Percentiles rank a stretch among this genome's conserved stretches.
Conservation (phyloP, 1,140 invertebrate genomes). For the Trichoplusia ni region DNA sequence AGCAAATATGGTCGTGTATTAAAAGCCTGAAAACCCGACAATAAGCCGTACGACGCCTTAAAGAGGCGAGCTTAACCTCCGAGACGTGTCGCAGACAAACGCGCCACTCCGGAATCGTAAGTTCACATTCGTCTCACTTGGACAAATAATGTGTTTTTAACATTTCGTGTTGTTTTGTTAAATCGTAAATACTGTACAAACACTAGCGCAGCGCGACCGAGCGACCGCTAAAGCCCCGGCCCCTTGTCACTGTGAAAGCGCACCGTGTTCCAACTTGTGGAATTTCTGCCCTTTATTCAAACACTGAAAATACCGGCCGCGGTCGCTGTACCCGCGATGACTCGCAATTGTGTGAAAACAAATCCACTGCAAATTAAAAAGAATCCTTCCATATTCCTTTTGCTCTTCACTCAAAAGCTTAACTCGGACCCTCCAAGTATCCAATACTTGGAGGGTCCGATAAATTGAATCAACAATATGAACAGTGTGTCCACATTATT, state of each 20-base stretch:
- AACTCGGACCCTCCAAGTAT: too few species aligned
- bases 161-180: constrained; percentile 81
- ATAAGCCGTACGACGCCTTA: constrained; percentile 71
- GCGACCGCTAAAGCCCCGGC: constrained; percentile 50
- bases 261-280: constrained; percentile 57
- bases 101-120: constrained; percentile 69
- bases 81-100: constrained; percentile 78
- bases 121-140: constrained; percentile 77
- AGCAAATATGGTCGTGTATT: constrained; percentile 68
- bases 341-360: constrained; percentile 25
- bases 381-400: constrained; percentile 2
- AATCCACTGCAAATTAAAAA: constrained; percentile 29
- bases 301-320: constrained; percentile 40
- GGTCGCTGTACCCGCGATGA: not conserved
- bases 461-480: constrained; percentile 17
- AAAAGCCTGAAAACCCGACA: constrained; percentile 71
- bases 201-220: constrained; percentile 52
- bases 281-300: constrained; percentile 62
- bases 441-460: constrained; percentile 7
- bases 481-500: constrained; percentile 42
- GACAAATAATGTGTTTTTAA: constrained; percentile 81
- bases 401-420: constrained; percentile 13
- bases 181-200: constrained; percentile 81
- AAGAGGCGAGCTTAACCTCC: constrained; percentile 61
- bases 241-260: constrained; percentile 66